These are phyloP conservation scores for Eudasyphora cyanicolor DNA, from an alignment of 2,888 invertebrate genomes.

Conservation along the genomic window DNA sequence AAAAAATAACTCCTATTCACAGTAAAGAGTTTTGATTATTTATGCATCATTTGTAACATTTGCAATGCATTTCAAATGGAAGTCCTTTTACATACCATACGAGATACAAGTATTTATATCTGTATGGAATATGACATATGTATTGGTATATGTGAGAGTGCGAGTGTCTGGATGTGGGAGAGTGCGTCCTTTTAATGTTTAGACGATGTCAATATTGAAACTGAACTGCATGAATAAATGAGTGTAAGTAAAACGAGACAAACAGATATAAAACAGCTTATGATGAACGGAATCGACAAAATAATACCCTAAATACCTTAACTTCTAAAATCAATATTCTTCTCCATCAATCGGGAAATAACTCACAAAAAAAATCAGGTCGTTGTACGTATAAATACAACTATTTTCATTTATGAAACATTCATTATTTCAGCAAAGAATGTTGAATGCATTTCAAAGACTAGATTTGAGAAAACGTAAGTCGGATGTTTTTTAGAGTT, in stretches of 20 bases:
- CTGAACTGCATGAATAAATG: constrained; percentile 19
- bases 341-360: too few relatives aligned
- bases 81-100: not conserved
- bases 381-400: too few relatives aligned
- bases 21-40: constrained; percentile 11
- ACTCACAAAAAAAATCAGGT: too few relatives aligned
- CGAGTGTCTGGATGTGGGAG: not conserved
- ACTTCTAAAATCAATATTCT: too few relatives aligned
- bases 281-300: not conserved
- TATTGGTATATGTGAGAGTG: not conserved
- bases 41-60: constrained; percentile 27
- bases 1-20: not conserved
- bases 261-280: not conserved
- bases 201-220: constrained; percentile 4
- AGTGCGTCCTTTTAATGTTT: not conserved
- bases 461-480: too few relatives aligned
- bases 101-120: too few relatives aligned
- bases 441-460: too few relatives aligned
- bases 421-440: too few relatives aligned
- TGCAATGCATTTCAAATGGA: not conserved
- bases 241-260: not conserved
- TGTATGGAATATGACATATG: too few relatives aligned
- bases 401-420: too few relatives aligned
- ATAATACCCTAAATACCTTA: too few relatives aligned
- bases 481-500: too few relatives aligned